Evolutionary conservation across 1,140 invertebrate genomes (phyloP).

Genomic region (Drosophila pachea): DNA sequence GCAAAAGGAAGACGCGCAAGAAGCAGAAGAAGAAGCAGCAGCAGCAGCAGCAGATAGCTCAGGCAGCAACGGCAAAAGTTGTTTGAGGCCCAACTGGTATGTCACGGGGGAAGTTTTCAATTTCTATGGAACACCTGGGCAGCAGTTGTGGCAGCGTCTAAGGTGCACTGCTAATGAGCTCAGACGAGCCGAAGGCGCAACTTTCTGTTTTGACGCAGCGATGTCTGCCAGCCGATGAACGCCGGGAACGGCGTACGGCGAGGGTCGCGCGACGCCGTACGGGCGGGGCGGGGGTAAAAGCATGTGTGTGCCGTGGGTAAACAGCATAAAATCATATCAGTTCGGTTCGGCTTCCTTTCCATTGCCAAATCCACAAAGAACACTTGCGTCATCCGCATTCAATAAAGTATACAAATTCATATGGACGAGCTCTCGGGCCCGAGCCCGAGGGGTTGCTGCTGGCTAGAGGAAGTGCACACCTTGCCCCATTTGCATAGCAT

Average conservation of each 20-base stretch:
- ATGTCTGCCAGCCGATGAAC: slow-evolving; percentile 58
- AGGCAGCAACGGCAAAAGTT: slow-evolving; percentile 31
- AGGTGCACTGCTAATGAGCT: slow-evolving; percentile 58
- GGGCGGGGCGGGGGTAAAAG: slow-evolving; percentile 7
- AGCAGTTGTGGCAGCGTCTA: slow-evolving; percentile 31
- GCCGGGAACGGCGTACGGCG: no score
- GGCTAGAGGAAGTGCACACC: slow-evolving; percentile 64
- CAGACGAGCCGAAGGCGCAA: slow-evolving; percentile 40
- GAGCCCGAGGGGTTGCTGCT: slow-evolving; percentile 31
- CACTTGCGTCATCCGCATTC: slow-evolving; percentile 66
- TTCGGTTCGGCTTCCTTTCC: slow-evolving; percentile 25
- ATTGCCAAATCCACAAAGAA: slow-evolving; percentile 55
- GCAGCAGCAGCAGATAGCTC: slow-evolving; percentile 21
- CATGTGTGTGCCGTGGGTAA: slow-evolving; percentile 34
- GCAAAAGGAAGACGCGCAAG: slow-evolving; percentile 14
- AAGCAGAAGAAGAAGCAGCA: no score
- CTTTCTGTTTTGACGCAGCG: slow-evolving; percentile 70
- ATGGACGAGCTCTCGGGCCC: slow-evolving; percentile 17
- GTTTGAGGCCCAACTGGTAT: slow-evolving; percentile 32
- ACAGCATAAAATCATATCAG: slow-evolving; percentile 54
- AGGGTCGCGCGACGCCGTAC: no score
- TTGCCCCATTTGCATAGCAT: slow-evolving; percentile 71
- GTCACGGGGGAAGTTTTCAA: slow-evolving; percentile 64
- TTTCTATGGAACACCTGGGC: slow-evolving; percentile 70
- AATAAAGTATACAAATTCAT: slow-evolving; percentile 43